Evolutionary conservation across 2,113 vertebrate genomes (phyloP).

Genomic region (Siniperca knerii): DNA sequence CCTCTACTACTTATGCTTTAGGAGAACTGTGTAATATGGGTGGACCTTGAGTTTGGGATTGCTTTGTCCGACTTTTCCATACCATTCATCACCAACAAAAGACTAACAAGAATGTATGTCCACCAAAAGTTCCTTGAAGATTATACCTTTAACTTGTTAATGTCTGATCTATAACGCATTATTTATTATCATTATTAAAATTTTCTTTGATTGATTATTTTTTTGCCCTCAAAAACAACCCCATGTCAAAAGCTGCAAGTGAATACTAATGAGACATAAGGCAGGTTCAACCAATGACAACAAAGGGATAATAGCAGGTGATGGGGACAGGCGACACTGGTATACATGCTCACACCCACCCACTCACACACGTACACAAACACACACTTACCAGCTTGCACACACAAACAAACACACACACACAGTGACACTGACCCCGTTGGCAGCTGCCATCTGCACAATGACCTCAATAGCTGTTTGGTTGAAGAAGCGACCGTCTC

Average conservation of each 20-base stretch:
- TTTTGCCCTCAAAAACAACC: not conserved
- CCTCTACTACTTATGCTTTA: too few species aligned
- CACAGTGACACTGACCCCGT: conserved; percentile 92
- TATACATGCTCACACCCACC: conserved; percentile 4
- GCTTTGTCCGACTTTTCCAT: too few species aligned
- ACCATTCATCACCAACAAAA: too few species aligned
- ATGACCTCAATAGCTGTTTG: conserved; percentile 90
- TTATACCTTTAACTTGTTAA: not conserved
- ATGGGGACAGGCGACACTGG: conserved; percentile 30
- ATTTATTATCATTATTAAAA: not conserved
- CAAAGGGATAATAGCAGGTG: not conserved
- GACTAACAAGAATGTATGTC: too few species aligned
- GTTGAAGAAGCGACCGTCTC: conserved; percentile 97
- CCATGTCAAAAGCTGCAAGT: not conserved
- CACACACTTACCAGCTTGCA: conserved; percentile 16
- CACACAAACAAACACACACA: conserved; percentile 46
- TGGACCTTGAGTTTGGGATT: not conserved
- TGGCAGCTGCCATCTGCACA: conserved; percentile 97
- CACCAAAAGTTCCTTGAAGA: too few species aligned
- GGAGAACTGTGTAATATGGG: too few species aligned
- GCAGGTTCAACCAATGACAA: not conserved
- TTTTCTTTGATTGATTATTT: not conserved
- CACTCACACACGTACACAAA: conserved; percentile 1
- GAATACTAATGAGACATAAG: not conserved
- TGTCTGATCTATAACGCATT: not conserved